Evolutionary conservation across 2,888 invertebrate species (phyloP).

Genomic region (Eupithecia centaureata): DNA sequence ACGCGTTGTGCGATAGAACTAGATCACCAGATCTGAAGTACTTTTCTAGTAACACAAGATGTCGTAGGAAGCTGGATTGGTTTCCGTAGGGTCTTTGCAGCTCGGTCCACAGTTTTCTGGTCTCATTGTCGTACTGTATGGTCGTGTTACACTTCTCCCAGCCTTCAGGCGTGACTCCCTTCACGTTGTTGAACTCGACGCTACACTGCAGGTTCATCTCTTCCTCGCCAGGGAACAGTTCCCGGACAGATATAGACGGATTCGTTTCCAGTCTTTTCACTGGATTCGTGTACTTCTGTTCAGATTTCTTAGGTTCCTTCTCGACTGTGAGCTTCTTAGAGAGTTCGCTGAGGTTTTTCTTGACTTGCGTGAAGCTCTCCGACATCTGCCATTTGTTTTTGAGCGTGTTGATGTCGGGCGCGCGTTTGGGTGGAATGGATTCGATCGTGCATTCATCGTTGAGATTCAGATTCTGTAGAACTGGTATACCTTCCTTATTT

Average conservation of each 20-base stretch:
- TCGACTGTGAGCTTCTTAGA: conserved; percentile 72
- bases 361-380: conserved; percentile 79
- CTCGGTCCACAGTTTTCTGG: conserved; percentile 91
- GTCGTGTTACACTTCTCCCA: conserved; percentile 92
- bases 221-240: conserved; percentile 92
- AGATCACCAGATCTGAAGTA: conserved; percentile 92
- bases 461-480: conserved; percentile 75
- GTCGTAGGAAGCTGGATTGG: conserved; percentile 92
- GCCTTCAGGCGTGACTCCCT: conserved; percentile 90
- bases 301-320: conserved; percentile 74
- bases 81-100: conserved; percentile 94
- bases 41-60: conserved; percentile 91
- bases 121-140: conserved; percentile 92
- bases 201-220: conserved; percentile 90
- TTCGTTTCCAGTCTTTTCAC: conserved; percentile 89
- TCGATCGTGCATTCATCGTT: conserved; percentile 86
- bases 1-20: conserved; percentile 88
- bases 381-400: conserved; percentile 83
- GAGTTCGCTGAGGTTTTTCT: conserved; percentile 77
- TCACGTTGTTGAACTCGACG: conserved; percentile 88
- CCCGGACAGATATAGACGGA: conserved; percentile 92
- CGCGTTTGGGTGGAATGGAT: conserved; percentile 77
- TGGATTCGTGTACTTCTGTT: conserved; percentile 82
- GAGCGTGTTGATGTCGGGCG: conserved; percentile 75
- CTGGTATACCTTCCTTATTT: conserved; percentile 55